Conservation (phyloP, 2,888 invertebrate species). For the Oxyteleia sp. region DNA sequence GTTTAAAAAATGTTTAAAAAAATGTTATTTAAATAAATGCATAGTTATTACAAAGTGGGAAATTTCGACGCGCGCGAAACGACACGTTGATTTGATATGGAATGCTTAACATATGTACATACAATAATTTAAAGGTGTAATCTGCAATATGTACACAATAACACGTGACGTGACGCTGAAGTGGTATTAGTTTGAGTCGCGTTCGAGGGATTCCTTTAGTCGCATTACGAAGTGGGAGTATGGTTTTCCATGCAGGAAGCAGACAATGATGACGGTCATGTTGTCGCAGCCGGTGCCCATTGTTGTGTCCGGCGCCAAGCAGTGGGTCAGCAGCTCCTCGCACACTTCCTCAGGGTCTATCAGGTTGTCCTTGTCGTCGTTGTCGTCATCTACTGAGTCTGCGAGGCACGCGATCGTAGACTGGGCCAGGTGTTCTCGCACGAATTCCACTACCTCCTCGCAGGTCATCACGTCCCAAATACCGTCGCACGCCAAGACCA, state of each 20-base stretch:
- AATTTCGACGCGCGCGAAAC: neutral
- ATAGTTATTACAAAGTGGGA: neutral
- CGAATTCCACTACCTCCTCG: slow-evolving; percentile 97
- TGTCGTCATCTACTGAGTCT: slow-evolving; percentile 87
- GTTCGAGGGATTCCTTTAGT: slow-evolving; percentile 57
- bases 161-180: slow-evolving; percentile 22
- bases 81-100: slow-evolving; percentile 63
- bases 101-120: slow-evolving; percentile 64
- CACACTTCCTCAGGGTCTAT: slow-evolving; percentile 98
- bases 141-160: slow-evolving; percentile 55
- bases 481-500: slow-evolving; percentile 99
- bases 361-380: slow-evolving; percentile 89
- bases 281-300: slow-evolving; percentile 99
- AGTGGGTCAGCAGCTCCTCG: slow-evolving; percentile 97
- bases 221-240: slow-evolving; percentile 86
- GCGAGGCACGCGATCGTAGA: slow-evolving; percentile 36
- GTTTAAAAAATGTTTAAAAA: too few relatives aligned
- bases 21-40: too few relatives aligned
- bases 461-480: slow-evolving; percentile 99
- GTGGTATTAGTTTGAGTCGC: slow-evolving; percentile 26
- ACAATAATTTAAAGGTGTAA: slow-evolving; percentile 42
- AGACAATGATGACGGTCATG: slow-evolving; percentile 98
- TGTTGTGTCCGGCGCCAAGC: slow-evolving; percentile 98
- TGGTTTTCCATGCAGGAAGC: slow-evolving; percentile 90
- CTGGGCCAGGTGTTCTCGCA: slow-evolving; percentile 91